phyloP scores from a whole-genome alignment of 2,113 vertebrate species.

The Protobothrops mucrosquamatus region DNA sequence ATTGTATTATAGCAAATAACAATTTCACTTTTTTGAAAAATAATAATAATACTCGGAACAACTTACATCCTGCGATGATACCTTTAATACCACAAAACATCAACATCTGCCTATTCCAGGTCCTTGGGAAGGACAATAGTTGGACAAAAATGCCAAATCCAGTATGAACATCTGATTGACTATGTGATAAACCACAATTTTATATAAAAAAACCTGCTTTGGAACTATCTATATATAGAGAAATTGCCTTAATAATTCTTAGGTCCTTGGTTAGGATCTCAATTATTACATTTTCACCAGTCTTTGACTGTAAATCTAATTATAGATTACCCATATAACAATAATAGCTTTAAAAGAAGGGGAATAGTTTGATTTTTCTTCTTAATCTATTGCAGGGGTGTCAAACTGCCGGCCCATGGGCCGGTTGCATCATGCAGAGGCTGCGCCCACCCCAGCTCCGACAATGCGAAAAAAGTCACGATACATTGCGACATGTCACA shows the following conservation, averaged over 20 bases:
- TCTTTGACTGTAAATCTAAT: not conserved
- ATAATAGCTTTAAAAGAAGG: not conserved
- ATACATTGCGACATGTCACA: no score
- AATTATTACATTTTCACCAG: not conserved
- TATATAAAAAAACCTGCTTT: not conserved
- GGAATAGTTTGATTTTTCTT: not conserved
- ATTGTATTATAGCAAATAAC: not conserved
- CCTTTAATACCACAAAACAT: not conserved
- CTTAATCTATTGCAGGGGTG: not conserved
- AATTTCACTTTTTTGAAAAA: not conserved
- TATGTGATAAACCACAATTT: not conserved
- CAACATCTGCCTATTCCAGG: not conserved
- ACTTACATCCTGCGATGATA: not conserved
- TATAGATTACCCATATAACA: not conserved
- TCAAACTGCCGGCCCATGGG: no score
- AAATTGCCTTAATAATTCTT: not conserved
- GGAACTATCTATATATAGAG: not conserved
- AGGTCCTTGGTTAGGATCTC: not conserved
- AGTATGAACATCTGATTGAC: not conserved
- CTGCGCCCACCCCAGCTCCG: no score
- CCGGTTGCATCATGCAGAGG: no score
- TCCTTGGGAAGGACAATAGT: not conserved
- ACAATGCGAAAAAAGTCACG: no score
- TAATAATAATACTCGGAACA: not conserved
- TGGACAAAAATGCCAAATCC: not conserved